Percentiles rank a stretch among this genome's conserved stretches.
These are phyloP conservation scores for Orthosia gracilis DNA, from an alignment of 2,888 invertebrate species.

Conservation along the genomic window DNA sequence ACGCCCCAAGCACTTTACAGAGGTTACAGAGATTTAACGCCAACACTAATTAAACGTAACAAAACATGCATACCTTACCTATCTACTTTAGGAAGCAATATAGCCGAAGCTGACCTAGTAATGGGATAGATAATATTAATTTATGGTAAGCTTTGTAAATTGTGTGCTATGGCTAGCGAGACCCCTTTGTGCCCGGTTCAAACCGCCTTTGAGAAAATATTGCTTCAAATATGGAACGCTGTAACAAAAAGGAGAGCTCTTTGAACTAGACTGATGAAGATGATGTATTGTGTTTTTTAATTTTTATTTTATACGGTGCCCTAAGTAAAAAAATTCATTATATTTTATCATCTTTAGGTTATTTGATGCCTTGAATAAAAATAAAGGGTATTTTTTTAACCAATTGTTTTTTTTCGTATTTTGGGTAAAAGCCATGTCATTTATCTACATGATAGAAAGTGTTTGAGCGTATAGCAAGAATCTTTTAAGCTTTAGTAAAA, in stretches of 20 bases:
- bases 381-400: background rate
- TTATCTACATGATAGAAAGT: background rate
- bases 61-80: conserved; percentile 2
- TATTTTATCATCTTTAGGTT: too few relatives aligned
- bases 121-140: conserved; percentile 53
- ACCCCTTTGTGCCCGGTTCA: conserved; percentile 23
- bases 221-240: conserved; percentile 17
- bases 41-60: conserved; percentile 11
- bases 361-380: too few relatives aligned
- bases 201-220: conserved; percentile 39
- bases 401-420: too few relatives aligned
- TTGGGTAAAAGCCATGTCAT: too few relatives aligned
- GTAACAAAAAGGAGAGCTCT: conserved; percentile 1
- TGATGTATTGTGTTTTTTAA: background rate
- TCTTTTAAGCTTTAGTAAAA: background rate
- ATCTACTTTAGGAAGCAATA: conserved; percentile 18
- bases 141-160: conserved; percentile 62
- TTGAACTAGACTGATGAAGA: background rate
- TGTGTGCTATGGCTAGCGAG: conserved; percentile 23
- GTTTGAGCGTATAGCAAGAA: too few relatives aligned
- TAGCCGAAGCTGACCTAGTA: conserved; percentile 31
- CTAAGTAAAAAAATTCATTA: background rate
- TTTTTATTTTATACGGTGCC: background rate
- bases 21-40: background rate
- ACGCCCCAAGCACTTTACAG: background rate